Conservation (phyloP, 1,140 invertebrate genomes). For the Aphis gossypii region DNA sequence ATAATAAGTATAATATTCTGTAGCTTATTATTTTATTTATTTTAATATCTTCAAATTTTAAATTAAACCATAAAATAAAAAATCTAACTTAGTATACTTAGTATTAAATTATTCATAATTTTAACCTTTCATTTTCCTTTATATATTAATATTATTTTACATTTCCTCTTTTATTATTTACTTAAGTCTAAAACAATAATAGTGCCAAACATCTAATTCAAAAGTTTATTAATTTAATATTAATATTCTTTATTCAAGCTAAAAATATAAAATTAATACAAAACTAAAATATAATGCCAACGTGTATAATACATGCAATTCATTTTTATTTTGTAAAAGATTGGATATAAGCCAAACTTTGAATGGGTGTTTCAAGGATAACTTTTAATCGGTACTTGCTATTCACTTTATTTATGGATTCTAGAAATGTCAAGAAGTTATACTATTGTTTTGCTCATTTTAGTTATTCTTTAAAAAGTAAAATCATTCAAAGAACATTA, state of each 20-base stretch:
- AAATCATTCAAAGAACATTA: neutral
- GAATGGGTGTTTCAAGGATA: conserved; percentile 27
- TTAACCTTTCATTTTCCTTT: neutral
- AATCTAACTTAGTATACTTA: neutral
- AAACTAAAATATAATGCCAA: conserved; percentile 10
- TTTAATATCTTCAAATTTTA: neutral
- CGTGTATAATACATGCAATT: neutral
- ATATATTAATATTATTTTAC: conserved; percentile 6
- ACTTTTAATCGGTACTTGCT: conserved; percentile 38
- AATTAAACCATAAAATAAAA: neutral
- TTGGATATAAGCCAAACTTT: conserved; percentile 26
- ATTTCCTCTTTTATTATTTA: neutral
- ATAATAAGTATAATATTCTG: no score
- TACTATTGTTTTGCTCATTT: neutral
- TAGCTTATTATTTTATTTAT: no score
- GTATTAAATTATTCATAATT: neutral
- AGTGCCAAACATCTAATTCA: neutral
- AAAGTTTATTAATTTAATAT: conserved; percentile 9
- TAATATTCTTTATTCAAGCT: neutral
- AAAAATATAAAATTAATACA: neutral
- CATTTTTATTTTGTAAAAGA: conserved; percentile 17
- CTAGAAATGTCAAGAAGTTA: conserved; percentile 29
- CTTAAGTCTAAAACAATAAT: neutral
- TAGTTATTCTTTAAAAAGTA: neutral
- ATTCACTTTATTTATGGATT: conserved; percentile 39